These are phyloP conservation scores for Calidris pygmaea DNA, from an alignment of 2,113 vertebrate genomes.

Conservation along the genomic window DNA sequence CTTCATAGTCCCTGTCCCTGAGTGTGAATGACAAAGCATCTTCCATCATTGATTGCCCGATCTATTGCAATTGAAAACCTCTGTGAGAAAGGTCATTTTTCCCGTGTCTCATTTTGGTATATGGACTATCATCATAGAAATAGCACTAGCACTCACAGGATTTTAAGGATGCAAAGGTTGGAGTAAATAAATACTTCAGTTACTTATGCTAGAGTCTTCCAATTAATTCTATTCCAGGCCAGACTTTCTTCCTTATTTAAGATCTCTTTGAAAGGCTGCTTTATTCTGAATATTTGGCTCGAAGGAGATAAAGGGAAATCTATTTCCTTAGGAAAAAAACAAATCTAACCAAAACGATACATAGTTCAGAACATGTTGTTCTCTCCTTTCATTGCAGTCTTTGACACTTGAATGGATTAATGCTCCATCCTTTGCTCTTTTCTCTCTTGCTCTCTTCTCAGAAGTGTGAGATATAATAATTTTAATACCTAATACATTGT, in stretches of 20 bases:
- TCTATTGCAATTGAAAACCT: neutral
- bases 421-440: neutral
- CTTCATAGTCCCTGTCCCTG: neutral
- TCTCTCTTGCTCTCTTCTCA: neutral
- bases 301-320: neutral
- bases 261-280: neutral
- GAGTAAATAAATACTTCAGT: neutral
- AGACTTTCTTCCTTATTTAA: neutral
- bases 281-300: neutral
- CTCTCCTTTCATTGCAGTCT: neutral
- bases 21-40: neutral
- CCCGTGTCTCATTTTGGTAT: accelerated
- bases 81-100: neutral
- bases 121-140: neutral
- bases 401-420: neutral
- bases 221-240: neutral
- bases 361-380: neutral
- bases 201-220: neutral
- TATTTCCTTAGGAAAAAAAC: neutral
- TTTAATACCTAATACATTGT: neutral
- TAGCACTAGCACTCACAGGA: neutral
- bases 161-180: too few relatives aligned
- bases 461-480: neutral
- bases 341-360: neutral
- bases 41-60: neutral